Evolutionary conservation across 2,113 vertebrate species (phyloP), one percentile per base, ranked within the genome.

Genomic region (Hyla sarda): DNA sequence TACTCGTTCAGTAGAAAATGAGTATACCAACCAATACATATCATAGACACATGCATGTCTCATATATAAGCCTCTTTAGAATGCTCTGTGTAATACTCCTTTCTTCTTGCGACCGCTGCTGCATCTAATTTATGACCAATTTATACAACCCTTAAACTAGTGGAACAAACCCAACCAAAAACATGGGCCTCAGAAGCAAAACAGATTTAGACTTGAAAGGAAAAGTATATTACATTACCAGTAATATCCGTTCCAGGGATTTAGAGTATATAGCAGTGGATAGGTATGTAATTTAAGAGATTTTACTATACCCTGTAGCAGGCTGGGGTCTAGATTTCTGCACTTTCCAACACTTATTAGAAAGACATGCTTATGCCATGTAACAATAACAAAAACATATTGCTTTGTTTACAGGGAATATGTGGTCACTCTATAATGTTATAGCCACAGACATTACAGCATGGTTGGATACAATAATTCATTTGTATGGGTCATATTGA

Each of bases 241-340:
- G 48, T 54, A 32, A 77, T 52, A 77, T 77, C 74, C 30, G 74
- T 77, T 77, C 25, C 74, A 5, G 48, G 14, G 13, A 14, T 21
- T 17, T 52, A 50, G 73, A 25, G 30, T 25, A 25, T 50, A 17
- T 16, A 50, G 14, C 73, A 17, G 25, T 10, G 47, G 47, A 34
- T 50, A 50, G 47, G 74, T 52, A 77, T 77, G 74, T 77, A 77
- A 77, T 77, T 52, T 30, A 54, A 77, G 52, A 77, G 2, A 32
- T 52, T 77, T 32, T 54, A 30, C 74, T 54, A 32, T 54, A 30
- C 41, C 12, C 58, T 12, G 32, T 3, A 62, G 78, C 11, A 45
- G 37, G 37, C 56, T 65, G 78, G 21, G 60, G 17, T 56, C 23
- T 32, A 79, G 52, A 32, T 60, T 21, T 5, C 54, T 32, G 25